Base-by-base conservation (phyloP, 1,140 invertebrate species). In the Lordiphosa stackelbergi region DNA sequence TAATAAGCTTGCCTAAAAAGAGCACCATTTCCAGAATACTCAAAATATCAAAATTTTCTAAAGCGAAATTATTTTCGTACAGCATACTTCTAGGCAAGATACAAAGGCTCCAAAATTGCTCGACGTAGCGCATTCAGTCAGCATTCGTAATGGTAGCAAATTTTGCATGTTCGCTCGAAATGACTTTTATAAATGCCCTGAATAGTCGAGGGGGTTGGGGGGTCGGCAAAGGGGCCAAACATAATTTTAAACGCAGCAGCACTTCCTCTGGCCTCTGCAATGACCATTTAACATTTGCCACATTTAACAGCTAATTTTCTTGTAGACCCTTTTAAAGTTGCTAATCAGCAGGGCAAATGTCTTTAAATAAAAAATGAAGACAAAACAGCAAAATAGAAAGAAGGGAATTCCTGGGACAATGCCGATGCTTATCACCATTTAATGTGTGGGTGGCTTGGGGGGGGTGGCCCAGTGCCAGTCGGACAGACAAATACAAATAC, bases 171-270 rank as follows among this genome's bases (percentile, higher is more conserved):
- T 59, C 49, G 45, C 51, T 73, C 69, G 52, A 68, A 81, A 81
- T 81, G 77, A 81, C 75, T 81, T 83, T 83, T 81, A 83, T 69
- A 81, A 81, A 83, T 83, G 77, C 69, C 61, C 83, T 81, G 77
- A 75, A 83, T 79, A 19, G 19, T 19, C 19, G 19, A 19, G 19
- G 19, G 2, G 2, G 19, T 2, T 1, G 19, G 2, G 19, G 69
- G 16, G 2, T 2, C 4, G 36, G 28, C 37, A 13, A 19, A 47
- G 22, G 52, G 31, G 43, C 11, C 31, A 68, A 77, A 69, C 75
- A 79, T 79, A 79, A 79, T 79, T 79, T 79, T 79, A 75, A 79
- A 79, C 75, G 75, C 75, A 71, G 71, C 71, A 81, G 71, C 75
- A 81, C 68, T 79, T 79, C 75, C 75, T 59, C 42, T 58, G 64